A percentile compares a stretch with the other conserved stretches of the same genome.
phyloP scores from a whole-genome alignment of 2,113 vertebrate species.

The Dicrurus megarhynchus region DNA sequence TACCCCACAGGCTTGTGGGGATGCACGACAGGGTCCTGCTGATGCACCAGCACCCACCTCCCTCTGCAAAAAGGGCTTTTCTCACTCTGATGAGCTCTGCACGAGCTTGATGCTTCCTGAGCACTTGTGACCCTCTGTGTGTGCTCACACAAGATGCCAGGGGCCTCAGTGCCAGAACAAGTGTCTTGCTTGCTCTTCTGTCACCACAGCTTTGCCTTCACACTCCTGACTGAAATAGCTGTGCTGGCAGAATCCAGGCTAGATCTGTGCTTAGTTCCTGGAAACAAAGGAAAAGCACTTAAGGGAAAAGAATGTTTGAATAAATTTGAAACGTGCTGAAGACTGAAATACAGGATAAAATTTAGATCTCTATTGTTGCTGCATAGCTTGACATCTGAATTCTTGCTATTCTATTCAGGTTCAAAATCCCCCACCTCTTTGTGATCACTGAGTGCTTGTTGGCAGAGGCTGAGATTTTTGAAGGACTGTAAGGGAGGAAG shows the following conservation, averaged over 20 bases:
- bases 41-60: not conserved
- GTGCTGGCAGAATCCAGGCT: conserved; percentile 16
- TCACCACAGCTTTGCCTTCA: conserved; percentile 32
- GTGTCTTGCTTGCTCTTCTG: conserved; percentile 45
- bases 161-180: conserved; percentile 27
- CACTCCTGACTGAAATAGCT: conserved; percentile 41
- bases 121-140: not conserved
- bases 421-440: not conserved
- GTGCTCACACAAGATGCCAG: not conserved
- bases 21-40: accelerated
- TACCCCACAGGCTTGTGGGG: accelerated
- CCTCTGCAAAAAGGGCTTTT: not conserved
- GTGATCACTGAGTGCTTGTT: not conserved
- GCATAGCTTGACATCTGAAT: not conserved
- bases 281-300: conserved; percentile 50
- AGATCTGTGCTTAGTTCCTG: not conserved
- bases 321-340: conserved; percentile 6
- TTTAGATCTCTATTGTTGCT: not conserved
- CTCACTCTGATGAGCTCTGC: not conserved
- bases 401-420: not conserved
- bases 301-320: conserved; percentile 22
- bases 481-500: not conserved
- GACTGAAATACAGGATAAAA: conserved; percentile 18
- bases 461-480: not conserved
- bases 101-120: not conserved